Percentiles rank a stretch among this genome's conserved stretches.
Conservation (phyloP, 2,888 invertebrate species). For the Idaea aversata region DNA sequence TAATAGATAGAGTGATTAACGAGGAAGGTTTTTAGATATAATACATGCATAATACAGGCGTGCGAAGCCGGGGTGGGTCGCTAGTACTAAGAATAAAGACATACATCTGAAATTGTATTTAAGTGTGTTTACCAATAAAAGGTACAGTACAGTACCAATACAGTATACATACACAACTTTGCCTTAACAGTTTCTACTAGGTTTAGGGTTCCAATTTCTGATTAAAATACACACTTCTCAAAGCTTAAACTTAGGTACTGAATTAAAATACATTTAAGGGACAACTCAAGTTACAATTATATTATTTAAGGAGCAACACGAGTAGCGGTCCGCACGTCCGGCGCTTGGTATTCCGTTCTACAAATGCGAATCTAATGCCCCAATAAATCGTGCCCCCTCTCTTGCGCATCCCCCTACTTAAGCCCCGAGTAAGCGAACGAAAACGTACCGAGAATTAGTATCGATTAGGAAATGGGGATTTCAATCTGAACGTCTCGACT, state of each 20-base stretch:
- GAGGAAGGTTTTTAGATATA: too few species aligned
- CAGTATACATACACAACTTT: too few species aligned
- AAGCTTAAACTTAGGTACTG: neutral
- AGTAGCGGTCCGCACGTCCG: conserved; percentile 39
- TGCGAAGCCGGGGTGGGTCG: too few species aligned
- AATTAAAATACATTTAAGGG: neutral
- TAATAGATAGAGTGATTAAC: too few species aligned
- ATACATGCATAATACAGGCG: too few species aligned
- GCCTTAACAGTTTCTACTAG: too few species aligned
- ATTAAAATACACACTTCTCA: too few species aligned
- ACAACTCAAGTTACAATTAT: conserved; percentile 26
- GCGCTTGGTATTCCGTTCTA: conserved; percentile 36
- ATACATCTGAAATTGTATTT: too few species aligned
- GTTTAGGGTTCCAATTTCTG: too few species aligned
- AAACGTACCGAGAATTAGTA: conserved; percentile 64
- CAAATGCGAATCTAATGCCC: conserved; percentile 71
- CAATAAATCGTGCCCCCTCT: conserved; percentile 62
- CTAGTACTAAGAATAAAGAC: too few species aligned
- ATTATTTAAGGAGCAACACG: conserved; percentile 35
- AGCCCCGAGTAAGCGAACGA: conserved; percentile 32
- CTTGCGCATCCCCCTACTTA: conserved; percentile 40
- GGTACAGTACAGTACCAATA: too few species aligned
- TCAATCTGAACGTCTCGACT: conserved; percentile 45
- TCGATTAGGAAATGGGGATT: conserved; percentile 64
- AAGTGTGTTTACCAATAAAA: too few species aligned